A percentile compares a stretch with the other conserved stretches of the same genome.
These are phyloP conservation scores for Hetaerina titia DNA, from an alignment of 2,888 invertebrate species.

Conservation along the genomic window DNA sequence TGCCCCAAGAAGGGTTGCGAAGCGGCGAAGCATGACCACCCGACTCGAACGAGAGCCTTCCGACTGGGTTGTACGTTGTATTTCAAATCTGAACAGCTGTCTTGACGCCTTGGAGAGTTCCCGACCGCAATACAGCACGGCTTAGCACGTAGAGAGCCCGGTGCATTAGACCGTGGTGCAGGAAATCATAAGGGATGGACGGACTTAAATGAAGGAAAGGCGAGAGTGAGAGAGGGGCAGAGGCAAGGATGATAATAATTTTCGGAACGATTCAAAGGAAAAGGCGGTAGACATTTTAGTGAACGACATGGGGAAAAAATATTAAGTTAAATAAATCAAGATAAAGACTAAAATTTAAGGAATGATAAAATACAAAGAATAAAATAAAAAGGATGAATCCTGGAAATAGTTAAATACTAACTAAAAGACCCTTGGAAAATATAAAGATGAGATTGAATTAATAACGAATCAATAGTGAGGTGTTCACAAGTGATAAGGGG, in stretches of 20 bases:
- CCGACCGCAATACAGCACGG: neutral
- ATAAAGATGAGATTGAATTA: neutral
- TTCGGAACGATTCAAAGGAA: no score
- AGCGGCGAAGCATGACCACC: neutral
- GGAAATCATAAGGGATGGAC: neutral
- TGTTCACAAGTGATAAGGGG: neutral
- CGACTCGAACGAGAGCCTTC: constrained; percentile 6
- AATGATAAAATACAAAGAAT: no score
- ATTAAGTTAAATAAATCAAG: neutral
- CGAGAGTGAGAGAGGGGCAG: neutral
- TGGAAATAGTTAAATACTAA: neutral
- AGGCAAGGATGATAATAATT: no score
- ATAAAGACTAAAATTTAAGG: neutral
- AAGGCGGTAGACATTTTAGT: neutral
- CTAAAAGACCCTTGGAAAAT: neutral
- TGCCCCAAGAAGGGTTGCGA: neutral
- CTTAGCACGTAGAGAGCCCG: neutral
- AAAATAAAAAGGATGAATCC: no score
- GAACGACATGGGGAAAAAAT: neutral
- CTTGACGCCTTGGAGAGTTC: neutral
- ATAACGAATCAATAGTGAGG: neutral
- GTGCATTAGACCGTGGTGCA: neutral
- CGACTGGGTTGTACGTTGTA: neutral
- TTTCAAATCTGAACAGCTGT: neutral
- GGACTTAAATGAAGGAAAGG: neutral